These are phyloP conservation scores for Notothenia rossii DNA, from an alignment of 2,113 vertebrate species.

Conservation along the genomic window DNA sequence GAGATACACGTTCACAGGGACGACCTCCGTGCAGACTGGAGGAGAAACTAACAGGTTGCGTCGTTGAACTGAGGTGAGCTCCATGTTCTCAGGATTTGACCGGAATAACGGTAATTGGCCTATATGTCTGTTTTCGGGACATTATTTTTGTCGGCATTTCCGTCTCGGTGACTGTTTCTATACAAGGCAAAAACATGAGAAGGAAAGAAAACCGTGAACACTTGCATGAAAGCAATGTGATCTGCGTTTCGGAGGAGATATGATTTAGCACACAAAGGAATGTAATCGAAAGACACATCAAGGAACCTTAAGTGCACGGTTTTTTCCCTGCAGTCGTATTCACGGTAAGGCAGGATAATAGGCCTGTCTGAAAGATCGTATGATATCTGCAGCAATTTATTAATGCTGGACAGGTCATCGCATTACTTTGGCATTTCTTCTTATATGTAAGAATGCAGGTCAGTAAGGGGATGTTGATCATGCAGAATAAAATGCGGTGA, in stretches of 20 bases:
- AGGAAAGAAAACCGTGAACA: not conserved
- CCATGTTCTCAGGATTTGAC: not conserved
- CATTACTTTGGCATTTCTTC: not conserved
- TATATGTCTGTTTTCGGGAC: not conserved
- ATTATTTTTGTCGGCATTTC: slow-evolving; percentile 1
- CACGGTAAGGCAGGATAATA: slow-evolving; percentile 28
- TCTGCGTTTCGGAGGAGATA: not conserved
- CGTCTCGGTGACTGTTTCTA: not conserved
- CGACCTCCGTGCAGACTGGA: slow-evolving; percentile 21
- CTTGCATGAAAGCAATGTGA: not conserved
- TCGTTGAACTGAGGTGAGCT: slow-evolving; percentile 63
- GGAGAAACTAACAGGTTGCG: slow-evolving; percentile 17
- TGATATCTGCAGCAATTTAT: not conserved
- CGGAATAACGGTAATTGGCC: slow-evolving; percentile 31
- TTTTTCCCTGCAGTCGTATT: slow-evolving; percentile 19
- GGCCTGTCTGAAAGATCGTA: slow-evolving; percentile 46
- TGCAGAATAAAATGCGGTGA: not conserved
- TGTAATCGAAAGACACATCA: not conserved
- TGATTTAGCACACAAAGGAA: not conserved
- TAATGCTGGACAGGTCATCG: slow-evolving; percentile 1
- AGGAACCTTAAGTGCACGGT: not conserved
- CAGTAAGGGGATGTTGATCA: not conserved
- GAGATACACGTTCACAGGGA: slow-evolving; percentile 6
- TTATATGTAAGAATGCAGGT: not conserved
- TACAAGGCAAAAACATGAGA: not conserved